phyloP scores from a whole-genome alignment of 2,113 vertebrate species.

The Eudorcas thomsonii region DNA sequence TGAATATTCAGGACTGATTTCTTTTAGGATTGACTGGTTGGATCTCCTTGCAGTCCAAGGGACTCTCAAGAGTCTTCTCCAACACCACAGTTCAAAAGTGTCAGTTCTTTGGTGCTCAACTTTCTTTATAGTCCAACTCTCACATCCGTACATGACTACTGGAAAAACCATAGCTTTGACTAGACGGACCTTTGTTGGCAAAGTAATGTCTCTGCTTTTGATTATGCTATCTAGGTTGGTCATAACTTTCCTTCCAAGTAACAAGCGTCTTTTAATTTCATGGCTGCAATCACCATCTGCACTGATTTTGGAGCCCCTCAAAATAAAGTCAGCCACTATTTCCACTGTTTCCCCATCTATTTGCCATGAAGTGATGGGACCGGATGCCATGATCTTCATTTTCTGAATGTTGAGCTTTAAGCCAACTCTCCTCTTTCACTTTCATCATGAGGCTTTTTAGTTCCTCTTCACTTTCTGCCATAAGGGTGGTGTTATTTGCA shows the following conservation, averaged over 20 bases:
- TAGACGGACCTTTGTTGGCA: no score
- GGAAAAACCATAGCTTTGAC: background rate
- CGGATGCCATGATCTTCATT: background rate
- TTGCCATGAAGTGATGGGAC: background rate
- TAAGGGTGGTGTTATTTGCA: background rate
- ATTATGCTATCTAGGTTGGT: no score
- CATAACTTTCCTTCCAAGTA: no score
- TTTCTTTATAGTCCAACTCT: background rate
- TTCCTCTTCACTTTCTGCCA: background rate
- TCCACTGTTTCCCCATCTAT: background rate
- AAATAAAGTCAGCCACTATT: background rate
- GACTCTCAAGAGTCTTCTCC: background rate
- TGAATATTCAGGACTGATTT: background rate
- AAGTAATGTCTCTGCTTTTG: no score
- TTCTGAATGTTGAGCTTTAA: background rate
- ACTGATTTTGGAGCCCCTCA: background rate
- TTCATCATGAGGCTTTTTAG: background rate
- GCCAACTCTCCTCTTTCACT: background rate
- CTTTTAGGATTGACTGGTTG: background rate
- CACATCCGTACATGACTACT: background rate
- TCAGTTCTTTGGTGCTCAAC: background rate
- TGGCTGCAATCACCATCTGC: background rate
- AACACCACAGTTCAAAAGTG: background rate
- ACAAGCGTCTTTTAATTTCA: background rate
- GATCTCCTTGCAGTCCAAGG: background rate